Conservation (phyloP, 2,888 invertebrate genomes). For the Idaea aversata region DNA sequence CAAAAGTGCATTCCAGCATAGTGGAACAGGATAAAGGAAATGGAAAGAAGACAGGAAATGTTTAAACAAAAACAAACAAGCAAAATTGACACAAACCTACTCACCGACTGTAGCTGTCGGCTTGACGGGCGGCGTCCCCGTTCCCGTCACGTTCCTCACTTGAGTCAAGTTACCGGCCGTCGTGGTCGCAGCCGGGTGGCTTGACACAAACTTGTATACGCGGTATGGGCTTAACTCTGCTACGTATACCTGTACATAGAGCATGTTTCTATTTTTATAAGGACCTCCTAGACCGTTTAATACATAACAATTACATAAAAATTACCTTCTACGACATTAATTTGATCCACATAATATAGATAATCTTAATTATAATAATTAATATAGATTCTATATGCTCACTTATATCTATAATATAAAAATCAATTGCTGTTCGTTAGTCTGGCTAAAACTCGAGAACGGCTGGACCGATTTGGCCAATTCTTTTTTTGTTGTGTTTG, state of each 20-base stretch:
- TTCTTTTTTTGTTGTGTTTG: too few relatives aligned
- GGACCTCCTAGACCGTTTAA: too few relatives aligned
- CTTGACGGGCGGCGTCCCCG: slow-evolving; percentile 43
- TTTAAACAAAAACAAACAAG: slow-evolving; percentile 18
- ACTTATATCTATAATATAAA: too few relatives aligned
- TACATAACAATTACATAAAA: too few relatives aligned
- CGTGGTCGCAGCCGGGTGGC: slow-evolving; percentile 43
- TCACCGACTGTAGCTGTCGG: slow-evolving; percentile 72
- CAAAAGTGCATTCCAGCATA: neutral
- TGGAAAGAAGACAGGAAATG: slow-evolving; percentile 14
- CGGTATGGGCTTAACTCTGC: slow-evolving; percentile 86
- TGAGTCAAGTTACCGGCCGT: slow-evolving; percentile 16
- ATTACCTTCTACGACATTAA: too few relatives aligned
- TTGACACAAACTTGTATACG: slow-evolving; percentile 72
- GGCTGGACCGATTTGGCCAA: too few relatives aligned
- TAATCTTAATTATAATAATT: too few relatives aligned
- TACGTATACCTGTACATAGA: slow-evolving; percentile 83
- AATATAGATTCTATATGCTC: too few relatives aligned
- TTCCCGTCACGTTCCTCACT: neutral
- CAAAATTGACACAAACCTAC: slow-evolving; percentile 43
- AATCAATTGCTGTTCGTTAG: too few relatives aligned
- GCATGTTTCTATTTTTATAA: too few relatives aligned
- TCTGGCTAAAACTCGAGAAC: too few relatives aligned
- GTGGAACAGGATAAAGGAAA: neutral
- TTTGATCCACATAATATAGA: too few relatives aligned